Percentiles rank a stretch among this genome's conserved stretches.
Evolutionary conservation across 2,888 invertebrate genomes (phyloP).

Genomic region (Oasisia sp.): DNA sequence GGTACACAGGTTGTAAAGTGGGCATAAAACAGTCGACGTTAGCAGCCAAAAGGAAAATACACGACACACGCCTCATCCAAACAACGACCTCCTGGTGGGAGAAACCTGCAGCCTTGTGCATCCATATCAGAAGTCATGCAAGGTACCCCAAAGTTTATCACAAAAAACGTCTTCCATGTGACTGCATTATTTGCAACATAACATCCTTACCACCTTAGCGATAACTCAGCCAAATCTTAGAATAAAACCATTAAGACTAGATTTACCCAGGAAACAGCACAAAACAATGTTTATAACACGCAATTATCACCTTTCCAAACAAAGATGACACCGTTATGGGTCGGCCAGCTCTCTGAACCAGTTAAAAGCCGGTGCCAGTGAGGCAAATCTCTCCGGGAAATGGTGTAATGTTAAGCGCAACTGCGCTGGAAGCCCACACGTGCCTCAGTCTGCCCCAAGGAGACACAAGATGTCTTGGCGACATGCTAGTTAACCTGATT

Average conservation of each 20-base stretch:
- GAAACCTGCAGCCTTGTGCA: not conserved
- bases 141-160: no score
- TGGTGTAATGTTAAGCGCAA: not conserved
- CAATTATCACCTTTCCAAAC: not conserved
- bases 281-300: not conserved
- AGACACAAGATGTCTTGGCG: not conserved
- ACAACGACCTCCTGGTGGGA: not conserved
- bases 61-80: not conserved
- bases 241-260: no score
- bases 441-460: not conserved
- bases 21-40: not conserved
- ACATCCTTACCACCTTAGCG: no score
- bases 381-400: not conserved
- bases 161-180: no score
- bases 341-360: not conserved
- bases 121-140: not conserved
- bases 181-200: no score
- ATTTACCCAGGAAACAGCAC: not conserved
- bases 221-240: no score
- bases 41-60: not conserved
- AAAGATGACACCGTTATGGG: not conserved
- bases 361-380: not conserved
- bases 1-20: not conserved
- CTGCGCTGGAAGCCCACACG: not conserved
- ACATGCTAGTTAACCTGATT: conserved; percentile 4